phyloP scores from a whole-genome alignment of 1,140 invertebrate species.

The Sarcophaga bullata region DNA sequence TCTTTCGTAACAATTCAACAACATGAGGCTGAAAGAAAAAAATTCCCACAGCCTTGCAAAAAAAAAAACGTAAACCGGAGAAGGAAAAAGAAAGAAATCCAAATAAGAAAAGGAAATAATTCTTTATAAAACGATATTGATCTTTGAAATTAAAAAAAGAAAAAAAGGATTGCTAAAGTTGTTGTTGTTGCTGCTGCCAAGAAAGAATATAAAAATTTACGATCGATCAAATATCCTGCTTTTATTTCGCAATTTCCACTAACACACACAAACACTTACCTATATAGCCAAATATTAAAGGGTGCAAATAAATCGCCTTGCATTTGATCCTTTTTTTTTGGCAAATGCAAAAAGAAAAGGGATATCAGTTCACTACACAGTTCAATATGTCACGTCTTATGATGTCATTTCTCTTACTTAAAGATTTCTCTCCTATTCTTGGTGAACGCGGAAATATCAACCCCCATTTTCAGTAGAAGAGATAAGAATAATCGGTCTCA shows the following conservation, averaged over 20 bases:
- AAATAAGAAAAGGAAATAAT: neutral
- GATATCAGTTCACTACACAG: constrained; percentile 9
- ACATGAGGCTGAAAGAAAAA: neutral
- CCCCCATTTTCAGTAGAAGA: neutral
- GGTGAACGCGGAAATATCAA: neutral
- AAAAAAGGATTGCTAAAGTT: neutral
- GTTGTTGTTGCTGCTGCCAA: constrained; percentile 17
- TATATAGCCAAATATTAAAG: neutral
- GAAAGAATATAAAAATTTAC: constrained; percentile 9
- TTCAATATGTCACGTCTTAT: constrained; percentile 39
- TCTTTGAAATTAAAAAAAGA: constrained; percentile 10
- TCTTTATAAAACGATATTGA: constrained; percentile 29
- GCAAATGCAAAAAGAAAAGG: constrained; percentile 16
- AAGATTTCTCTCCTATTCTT: neutral
- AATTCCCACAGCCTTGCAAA: constrained; percentile 22
- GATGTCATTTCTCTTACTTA: constrained; percentile 39
- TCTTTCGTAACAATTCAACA: neutral
- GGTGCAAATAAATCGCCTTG: constrained; percentile 30
- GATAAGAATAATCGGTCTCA: neutral
- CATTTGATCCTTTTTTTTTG: constrained; percentile 2
- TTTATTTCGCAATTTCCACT: neutral
- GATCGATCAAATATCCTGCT: constrained; percentile 32
- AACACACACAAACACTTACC: neutral
- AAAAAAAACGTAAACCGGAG: neutral
- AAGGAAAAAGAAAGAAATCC: neutral